Evolutionary conservation across 2,797 vertebrate species (phyloP).

Genomic region (Phylloscopus collybita): DNA sequence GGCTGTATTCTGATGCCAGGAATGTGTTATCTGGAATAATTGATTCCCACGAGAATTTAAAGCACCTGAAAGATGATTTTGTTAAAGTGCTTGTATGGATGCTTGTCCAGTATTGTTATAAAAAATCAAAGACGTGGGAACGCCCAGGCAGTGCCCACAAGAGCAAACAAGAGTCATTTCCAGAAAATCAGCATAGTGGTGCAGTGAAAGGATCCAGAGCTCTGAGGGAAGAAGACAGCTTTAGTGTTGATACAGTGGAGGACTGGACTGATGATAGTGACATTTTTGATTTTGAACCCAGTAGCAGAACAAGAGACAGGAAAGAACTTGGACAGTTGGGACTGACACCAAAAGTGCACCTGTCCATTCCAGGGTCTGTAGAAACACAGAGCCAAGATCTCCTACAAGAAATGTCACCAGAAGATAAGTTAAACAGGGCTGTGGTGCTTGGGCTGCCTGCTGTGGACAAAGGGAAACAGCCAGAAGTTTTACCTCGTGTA

Average conservation of each 20-base stretch:
- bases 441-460: constrained; percentile 88
- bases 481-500: constrained; percentile 64
- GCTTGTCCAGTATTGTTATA: constrained; percentile 88
- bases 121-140: constrained; percentile 73
- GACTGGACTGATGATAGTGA: constrained; percentile 93
- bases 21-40: constrained; percentile 94
- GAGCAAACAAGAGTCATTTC: constrained; percentile 11
- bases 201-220: constrained; percentile 56
- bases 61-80: constrained; percentile 92
- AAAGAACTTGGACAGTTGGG: constrained; percentile 72
- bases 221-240: constrained; percentile 84
- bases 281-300: constrained; percentile 87
- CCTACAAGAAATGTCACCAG: constrained; percentile 80
- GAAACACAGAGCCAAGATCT: constrained; percentile 83
- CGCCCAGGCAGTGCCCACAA: constrained; percentile 44
- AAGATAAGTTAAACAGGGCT: constrained; percentile 84
- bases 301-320: constrained; percentile 79
- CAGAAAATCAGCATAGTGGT: background rate
- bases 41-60: constrained; percentile 92
- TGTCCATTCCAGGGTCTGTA: constrained; percentile 90
- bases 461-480: constrained; percentile 82
- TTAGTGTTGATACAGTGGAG: constrained; percentile 82
- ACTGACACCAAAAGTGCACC: constrained; percentile 73
- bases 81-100: constrained; percentile 93
- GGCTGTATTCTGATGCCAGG: constrained; percentile 91